A percentile compares a stretch with the other conserved stretches of the same genome.
Evolutionary conservation across 2,797 vertebrate species (phyloP).

Genomic region (Carapus acus): DNA sequence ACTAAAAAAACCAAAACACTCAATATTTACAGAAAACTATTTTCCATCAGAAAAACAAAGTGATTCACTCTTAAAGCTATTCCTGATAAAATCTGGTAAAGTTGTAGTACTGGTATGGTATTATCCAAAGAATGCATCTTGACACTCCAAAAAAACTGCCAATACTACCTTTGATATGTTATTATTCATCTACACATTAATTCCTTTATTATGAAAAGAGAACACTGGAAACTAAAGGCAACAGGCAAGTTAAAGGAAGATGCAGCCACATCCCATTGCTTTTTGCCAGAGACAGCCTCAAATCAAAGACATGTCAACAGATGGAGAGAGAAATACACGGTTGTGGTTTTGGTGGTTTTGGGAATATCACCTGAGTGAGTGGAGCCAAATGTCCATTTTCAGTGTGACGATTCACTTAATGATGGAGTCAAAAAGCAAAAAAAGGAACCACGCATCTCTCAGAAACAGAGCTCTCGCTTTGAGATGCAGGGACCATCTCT

Average conservation of each 20-base stretch:
- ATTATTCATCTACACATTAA: conserved; percentile 52
- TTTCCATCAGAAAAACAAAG: conserved; percentile 51
- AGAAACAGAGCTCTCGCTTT: neutral
- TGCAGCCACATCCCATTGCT: conserved; percentile 22
- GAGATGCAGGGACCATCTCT: conserved; percentile 4
- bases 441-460: no score
- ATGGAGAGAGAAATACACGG: no score
- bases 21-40: conserved; percentile 63
- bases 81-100: conserved; percentile 63
- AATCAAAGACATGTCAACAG: no score
- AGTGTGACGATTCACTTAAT: no score
- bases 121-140: conserved; percentile 59
- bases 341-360: neutral
- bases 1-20: conserved; percentile 32
- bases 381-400: neutral
- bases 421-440: no score
- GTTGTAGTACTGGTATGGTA: conserved; percentile 39
- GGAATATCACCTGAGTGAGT: neutral
- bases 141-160: conserved; percentile 57
- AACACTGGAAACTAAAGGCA: conserved; percentile 72
- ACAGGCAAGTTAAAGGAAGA: conserved; percentile 72
- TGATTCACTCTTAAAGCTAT: conserved; percentile 69
- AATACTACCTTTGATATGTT: conserved; percentile 71
- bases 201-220: conserved; percentile 56
- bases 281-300: conserved; percentile 17